phyloP scores from a whole-genome alignment of 1,140 invertebrate genomes.

The Cepaea nemoralis region DNA sequence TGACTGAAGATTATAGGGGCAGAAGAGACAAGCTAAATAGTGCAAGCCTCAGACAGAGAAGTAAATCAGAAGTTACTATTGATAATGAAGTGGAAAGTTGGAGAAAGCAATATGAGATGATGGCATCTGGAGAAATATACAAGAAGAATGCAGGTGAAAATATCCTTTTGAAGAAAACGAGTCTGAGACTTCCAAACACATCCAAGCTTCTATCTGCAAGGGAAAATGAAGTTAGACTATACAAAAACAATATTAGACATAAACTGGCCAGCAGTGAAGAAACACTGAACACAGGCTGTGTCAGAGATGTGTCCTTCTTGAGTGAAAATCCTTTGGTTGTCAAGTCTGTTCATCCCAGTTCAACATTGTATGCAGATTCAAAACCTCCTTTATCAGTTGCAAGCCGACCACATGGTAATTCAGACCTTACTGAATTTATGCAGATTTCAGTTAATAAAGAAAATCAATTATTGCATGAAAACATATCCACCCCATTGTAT shows the following conservation, averaged over 20 bases:
- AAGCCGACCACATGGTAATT: constrained; percentile 39
- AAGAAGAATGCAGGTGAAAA: constrained; percentile 44
- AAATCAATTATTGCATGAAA: constrained; percentile 52
- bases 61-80: too few species aligned
- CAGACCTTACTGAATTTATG: constrained; percentile 38
- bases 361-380: not conserved
- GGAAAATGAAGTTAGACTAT: not conserved
- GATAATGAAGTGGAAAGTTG: too few species aligned
- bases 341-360: constrained; percentile 21
- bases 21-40: not conserved
- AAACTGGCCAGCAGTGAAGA: constrained; percentile 44
- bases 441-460: constrained; percentile 33
- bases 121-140: constrained; percentile 53
- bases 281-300: constrained; percentile 40
- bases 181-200: constrained; percentile 25
- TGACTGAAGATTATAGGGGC: not conserved
- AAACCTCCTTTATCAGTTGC: not conserved
- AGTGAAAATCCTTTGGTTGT: constrained; percentile 53
- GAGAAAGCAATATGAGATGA: constrained; percentile 38
- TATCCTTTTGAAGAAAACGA: constrained; percentile 34
- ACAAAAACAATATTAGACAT: constrained; percentile 13
- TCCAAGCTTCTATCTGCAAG: constrained; percentile 31
- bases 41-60: not conserved
- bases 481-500: not conserved
- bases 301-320: constrained; percentile 39